Evolutionary conservation across 2,797 vertebrate genomes (phyloP), one percentile per base, ranked within the genome.

Genomic region (Acanthiza pusilla): DNA sequence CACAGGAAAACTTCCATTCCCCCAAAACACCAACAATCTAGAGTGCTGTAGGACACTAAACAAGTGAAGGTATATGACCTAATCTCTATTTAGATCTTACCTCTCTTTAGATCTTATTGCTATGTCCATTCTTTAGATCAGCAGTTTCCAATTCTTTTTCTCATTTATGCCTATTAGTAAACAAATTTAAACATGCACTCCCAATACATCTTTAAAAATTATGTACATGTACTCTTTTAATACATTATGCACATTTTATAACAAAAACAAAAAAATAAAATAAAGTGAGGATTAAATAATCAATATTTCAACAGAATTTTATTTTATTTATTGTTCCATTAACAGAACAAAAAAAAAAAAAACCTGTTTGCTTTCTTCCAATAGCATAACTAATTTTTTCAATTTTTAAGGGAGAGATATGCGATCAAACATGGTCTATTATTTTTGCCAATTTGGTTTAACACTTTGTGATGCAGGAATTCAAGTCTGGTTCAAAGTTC

Each of bases 331-430:
- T n/a, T n/a, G n/a, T n/a, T n/a, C n/a, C n/a, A n/a, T 40, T 34
- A 34, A 27, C 21, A 34, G 4, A 16, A 26, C 16, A 5, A 45
- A 45, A 48, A 3, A 0, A 18, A 65, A 50, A 62, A 3, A 0
- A 1, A 2, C 1, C 6, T 5, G 47, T 36, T 34, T 51, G 6
- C 25, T 71, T n/a, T 58, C 5, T 6, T 16, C 4, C 1, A 34
- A 71, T 47, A 71, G 45, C 16, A 40, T 9, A 23, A 25, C 2
- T 29, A 15, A 3, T 21, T 45, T 50, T 25, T 72, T 8, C 6
- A 10, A 6, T 30, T 16, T 63, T 71, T 40, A 10, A 16, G 15
- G 10, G 17, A n/a, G 10, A 36, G 9, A 3, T 30, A 26, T 8
- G 2, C 9, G 4, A 63, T 30, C 9, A 6, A 71, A 40, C 40